Conservation (phyloP, 2,888 invertebrate genomes). For the Eupeodes latifasciatus region DNA sequence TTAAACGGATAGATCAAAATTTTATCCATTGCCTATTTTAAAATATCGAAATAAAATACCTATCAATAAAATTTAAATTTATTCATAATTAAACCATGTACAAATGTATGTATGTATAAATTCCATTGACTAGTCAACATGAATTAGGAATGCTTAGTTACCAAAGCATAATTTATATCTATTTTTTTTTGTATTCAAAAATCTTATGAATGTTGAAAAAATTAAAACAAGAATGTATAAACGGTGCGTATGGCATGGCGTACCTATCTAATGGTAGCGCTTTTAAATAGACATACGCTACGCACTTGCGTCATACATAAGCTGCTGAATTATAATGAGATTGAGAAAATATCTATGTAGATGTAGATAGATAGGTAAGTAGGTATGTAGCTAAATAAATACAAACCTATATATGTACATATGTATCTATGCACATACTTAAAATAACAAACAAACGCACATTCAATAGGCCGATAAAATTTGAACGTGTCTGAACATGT, state of each 20-base stretch:
- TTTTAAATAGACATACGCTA: background rate
- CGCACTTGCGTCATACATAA: conserved; percentile 24
- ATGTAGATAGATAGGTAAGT: too few species aligned
- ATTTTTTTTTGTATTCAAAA: background rate
- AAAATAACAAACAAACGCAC: background rate
- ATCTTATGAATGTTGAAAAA: background rate
- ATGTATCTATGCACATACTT: too few species aligned
- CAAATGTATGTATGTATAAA: too few species aligned
- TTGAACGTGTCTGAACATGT: conserved; percentile 22
- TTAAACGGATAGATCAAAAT: too few species aligned
- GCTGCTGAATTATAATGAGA: conserved; percentile 32
- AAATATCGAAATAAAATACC: too few species aligned
- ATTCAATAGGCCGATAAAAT: conserved; percentile 20
- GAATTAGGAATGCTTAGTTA: too few species aligned
- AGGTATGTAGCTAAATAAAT: background rate
- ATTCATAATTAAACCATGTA: too few species aligned
- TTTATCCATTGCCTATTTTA: too few species aligned
- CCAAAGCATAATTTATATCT: too few species aligned
- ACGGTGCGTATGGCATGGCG: too few species aligned
- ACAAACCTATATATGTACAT: background rate
- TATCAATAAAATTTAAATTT: too few species aligned
- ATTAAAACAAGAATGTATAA: background rate
- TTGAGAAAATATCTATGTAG: background rate
- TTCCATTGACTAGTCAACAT: too few species aligned
- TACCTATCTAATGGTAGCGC: background rate